Evolutionary conservation across 92 coral and sea anemone genomes (phyloP), one percentile per base, ranked within the genome.

Genomic region (Blastomussa wellsi): DNA sequence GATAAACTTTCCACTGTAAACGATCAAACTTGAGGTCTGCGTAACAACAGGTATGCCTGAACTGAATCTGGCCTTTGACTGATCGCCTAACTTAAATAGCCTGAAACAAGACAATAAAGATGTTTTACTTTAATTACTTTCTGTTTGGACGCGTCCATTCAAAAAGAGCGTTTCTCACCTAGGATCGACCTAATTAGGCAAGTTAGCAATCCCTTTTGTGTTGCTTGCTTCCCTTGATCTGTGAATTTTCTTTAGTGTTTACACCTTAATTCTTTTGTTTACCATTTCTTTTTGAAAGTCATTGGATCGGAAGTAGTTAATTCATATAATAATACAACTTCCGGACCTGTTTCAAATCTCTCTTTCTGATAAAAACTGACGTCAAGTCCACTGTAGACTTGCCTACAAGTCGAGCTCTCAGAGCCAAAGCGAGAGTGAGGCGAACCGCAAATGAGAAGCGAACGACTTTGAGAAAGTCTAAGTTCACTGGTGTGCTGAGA

Each of bases 81-180:
- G 75, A 38, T 38, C 44, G 22, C 14, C 26, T 2, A 33, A 36
- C 55, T 31, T 71, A 33, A 71, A 49, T 82, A 82, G 39, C 28
- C 28, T 28, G 2, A 55, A 22, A 20, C 16, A 16, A 35, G 42
- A 82, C 70, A 82, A 82, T 82, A 24, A 67, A 32, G 19, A 19
- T 36, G 41, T 1, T 36, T 32, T 49, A 35, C n/a, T 76, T 48
- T 49, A 48, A 57, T 79, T 79, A 39, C 11, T 62, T 62, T 79
- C 10, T 26, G 65, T 79, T 29, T 42, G 39, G 42, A 70, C 49
- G 77, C 77, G 33, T 68, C 76, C 59, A 52, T 71, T 74, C 73
- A 59, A 62, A 83, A 28, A 32, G 36, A 42, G 41, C 59, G 39
- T 64, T 28, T 83, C 87, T 36, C 87, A 83, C 81, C 38, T 74